Conservation (phyloP, 2,888 invertebrate genomes). For the Papilio protenor region DNA sequence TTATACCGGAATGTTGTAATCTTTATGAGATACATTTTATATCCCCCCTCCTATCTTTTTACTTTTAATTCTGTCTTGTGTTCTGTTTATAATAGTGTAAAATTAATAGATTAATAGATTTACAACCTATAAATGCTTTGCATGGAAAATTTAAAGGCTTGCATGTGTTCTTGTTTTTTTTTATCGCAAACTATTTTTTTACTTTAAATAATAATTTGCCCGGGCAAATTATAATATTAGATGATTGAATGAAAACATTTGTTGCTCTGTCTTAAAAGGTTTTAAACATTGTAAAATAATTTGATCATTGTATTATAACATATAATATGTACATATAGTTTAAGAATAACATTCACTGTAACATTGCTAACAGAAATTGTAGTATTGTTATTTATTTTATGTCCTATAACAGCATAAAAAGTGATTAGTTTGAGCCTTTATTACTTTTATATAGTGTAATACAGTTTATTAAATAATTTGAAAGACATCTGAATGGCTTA, state of each 20-base stretch:
- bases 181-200: background rate
- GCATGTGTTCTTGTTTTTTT: background rate
- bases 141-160: background rate
- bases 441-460: background rate
- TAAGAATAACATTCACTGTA: background rate
- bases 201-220: background rate
- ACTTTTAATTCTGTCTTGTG: background rate
- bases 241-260: slow-evolving; percentile 3
- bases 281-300: background rate
- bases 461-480: background rate
- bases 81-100: background rate
- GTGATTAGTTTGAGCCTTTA: background rate
- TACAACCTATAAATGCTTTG: background rate
- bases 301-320: background rate
- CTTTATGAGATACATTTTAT: no score
- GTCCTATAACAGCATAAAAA: background rate
- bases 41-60: background rate
- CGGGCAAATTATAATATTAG: background rate
- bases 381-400: background rate
- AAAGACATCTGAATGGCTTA: background rate
- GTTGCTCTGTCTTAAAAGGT: background rate
- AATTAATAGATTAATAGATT: background rate
- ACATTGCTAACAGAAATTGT: background rate
- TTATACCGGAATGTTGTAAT: no score
- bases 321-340: background rate